Base-by-base conservation (phyloP, 2,113 vertebrate genomes). In the Ariopsis seemanni region DNA sequence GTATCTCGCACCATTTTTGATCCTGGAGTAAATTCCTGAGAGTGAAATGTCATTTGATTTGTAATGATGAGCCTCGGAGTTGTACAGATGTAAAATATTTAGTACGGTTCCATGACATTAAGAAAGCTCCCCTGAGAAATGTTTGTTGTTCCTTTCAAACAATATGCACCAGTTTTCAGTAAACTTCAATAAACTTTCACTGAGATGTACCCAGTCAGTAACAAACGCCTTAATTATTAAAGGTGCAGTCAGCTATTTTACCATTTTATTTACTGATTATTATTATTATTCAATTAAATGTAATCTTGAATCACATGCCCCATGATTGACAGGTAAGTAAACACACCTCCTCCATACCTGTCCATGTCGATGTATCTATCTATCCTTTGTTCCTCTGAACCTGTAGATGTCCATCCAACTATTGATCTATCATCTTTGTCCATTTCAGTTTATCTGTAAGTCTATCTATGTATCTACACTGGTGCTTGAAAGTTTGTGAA, bases 181-280 rank as follows among this genome's bases (percentile, higher is more conserved):
- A 18, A 20, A 50, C 27, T 77, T 75, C 25, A 22, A 57, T 20
- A 86, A 86, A 86, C 63, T 80, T 88, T 82, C 69, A 86, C 69
- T 52, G 50, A 53, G 42, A 8, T 74, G 53, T 34, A 48, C 2
- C 22, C 2, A 8, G 14, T 34, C 11, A 20, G 14, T 25, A 48
- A 12, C 15, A 63, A 77, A 50, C 30, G 14, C 7, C 30, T 85
- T 7, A 52, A 48, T 52, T 65, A 65, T 62, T 55, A 30, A 55
- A 22, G 22, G 18, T 30, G 2, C 9, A 83, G 65, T 8, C n/a
- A 50, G 65, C 7, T 3, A 7, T 55, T 71, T 18, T 30, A 52
- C n/a, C 15, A 71, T 2, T 22, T 34, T 34, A 27, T n/a, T 65
- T 65, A 27, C 5, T 69, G 11, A 17, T 34, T 53, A 11, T 42